These are phyloP conservation scores for Uropsilus gracilis DNA, from an alignment of 2,113 vertebrate genomes.

Conservation along the genomic window DNA sequence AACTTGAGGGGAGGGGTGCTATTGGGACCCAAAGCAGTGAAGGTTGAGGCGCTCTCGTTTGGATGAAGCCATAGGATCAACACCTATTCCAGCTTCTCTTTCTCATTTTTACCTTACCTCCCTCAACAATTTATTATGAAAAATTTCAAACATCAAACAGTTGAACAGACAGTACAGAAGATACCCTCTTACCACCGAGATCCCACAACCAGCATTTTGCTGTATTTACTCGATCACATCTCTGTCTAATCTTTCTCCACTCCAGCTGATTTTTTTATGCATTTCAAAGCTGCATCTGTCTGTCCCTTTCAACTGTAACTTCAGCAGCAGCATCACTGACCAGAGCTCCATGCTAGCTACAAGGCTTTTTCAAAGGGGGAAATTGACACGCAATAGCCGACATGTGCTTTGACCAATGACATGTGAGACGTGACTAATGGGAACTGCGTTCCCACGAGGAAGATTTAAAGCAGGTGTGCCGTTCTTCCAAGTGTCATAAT, in stretches of 20 bases:
- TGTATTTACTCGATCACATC: not conserved
- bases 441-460: not conserved
- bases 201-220: not conserved
- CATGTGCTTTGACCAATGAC: not conserved
- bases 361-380: not conserved
- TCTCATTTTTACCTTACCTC: not conserved
- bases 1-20: not conserved
- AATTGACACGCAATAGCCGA: not conserved
- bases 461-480: too few species aligned
- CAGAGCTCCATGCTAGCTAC: not conserved
- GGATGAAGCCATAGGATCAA: not conserved
- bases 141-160: not conserved
- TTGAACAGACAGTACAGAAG: not conserved
- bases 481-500: too few species aligned
- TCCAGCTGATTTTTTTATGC: not conserved
- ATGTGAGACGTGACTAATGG: not conserved
- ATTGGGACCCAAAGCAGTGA: not conserved
- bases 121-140: not conserved
- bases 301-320: not conserved
- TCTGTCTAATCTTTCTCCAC: not conserved
- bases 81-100: not conserved
- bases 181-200: not conserved
- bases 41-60: not conserved
- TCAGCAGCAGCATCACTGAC: not conserved
- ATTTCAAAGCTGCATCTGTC: not conserved